Evolutionary conservation across 1,140 invertebrate species (phyloP), one percentile per base, ranked within the genome.

Genomic region (Choristoneura fumiferana): DNA sequence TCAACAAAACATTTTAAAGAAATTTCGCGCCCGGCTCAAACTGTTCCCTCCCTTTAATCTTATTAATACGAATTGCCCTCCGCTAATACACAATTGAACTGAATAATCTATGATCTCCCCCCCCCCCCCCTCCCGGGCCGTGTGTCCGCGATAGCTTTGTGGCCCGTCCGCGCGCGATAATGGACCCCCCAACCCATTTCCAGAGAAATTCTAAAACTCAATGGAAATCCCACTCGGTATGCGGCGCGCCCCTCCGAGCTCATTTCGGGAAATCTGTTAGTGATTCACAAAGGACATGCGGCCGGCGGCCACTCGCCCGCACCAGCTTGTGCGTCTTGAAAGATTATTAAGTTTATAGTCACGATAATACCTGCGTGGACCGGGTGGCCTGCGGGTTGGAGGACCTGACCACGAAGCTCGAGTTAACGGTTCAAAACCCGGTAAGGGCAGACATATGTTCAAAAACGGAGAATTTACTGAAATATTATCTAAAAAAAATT

Each of bases 51-150:
- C 43, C 43, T 49, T 49, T 18, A 49, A 49, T 49, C 43, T 49
- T 49, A 49, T 49, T 49, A 49, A 49, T 49, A 49, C 43, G 43
- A 49, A 49, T 49, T 49, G 43, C 43, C 43, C 43, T 49, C 43
- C 43, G 43, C 43, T 49, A 49, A 49, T 49, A 49, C 43, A 49
- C 43, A 49, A 49, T 49, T 49, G 43, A 49, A 49, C 43, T 49
- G 43, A 49, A 49, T 49, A 49, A 49, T 49, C 43, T 49, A 49
- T 49, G 43, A 49, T 49, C 43, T 49, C 8, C 40, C n/a, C 43
- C 18, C 18, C 18, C 22, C 17, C 0, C 5, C 22, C 22, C 40
- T 43, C 15, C 40, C 40, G 15, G 40, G 17, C 40, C 40, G 40
- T 43, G 15, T 43, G 40, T 43, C 40, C 40, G 40, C 40, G 40